Evolutionary conservation across 2,797 vertebrate genomes (phyloP), one percentile per base, ranked within the genome.

Genomic region (Sebastes itinus): DNA sequence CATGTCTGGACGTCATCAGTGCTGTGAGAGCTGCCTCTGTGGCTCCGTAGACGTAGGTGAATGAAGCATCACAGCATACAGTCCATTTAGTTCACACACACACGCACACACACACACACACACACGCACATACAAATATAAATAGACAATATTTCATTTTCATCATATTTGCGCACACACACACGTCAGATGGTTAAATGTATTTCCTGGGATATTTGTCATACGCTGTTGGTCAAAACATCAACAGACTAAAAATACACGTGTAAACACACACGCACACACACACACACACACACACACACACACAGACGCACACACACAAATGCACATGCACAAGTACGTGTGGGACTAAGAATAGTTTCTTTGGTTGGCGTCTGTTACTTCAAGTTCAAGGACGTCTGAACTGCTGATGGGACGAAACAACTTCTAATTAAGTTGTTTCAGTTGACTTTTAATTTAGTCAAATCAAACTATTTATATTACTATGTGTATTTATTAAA

Each of bases 21-120:
- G 42, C 49, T 86, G 65, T 66, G 58, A 65, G 38, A 68, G 71
- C 61, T 74, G 62, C 64, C 25, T 75, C 66, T 75, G 42, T 61
- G 71, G 60, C 65, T 69, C 62, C n/a, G 18, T 61, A 68, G 78
- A 86, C 70, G 55, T 60, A 65, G 46, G 54, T 77, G 76, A 73
- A 77, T 72, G 56, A 84, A 55, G 42, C 69, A 58, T 81, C 73
- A 82, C 81, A 82, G 58, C 56, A 46, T 52, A 72, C 58, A 78
- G 49, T 67, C 69, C 52, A 79, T 85, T 73, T 76, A 73, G 66
- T 22, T 62, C 6, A 3, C 14, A 18, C 42, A 18, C 42, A 46
- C 38, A 38, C 35, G 6, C 35, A 35, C 35, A 12, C 35, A 13
- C 35, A 14, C 35, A 14, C 35, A 38, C 35, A 22, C 25, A 46